Percentiles rank a stretch among this genome's conserved stretches.
Evolutionary conservation across 2,888 invertebrate genomes (phyloP).

Genomic region (Limnephilus lunatus): DNA sequence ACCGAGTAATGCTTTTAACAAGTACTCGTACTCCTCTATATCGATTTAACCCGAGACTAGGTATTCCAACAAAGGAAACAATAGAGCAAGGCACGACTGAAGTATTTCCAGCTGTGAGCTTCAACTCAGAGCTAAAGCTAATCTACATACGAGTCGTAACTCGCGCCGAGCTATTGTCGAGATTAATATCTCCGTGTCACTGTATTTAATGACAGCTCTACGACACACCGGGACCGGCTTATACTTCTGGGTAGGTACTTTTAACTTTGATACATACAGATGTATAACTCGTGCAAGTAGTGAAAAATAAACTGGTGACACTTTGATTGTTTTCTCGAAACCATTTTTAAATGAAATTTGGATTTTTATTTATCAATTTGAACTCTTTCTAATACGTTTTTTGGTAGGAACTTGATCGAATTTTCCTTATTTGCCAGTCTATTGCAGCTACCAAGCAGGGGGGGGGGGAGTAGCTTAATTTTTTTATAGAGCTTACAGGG

Average conservation of each 20-base stretch:
- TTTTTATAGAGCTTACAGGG: too few relatives aligned
- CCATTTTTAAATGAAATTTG: neutral
- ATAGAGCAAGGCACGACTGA: neutral
- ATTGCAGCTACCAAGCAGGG: too few relatives aligned
- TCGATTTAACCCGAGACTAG: conserved; percentile 10
- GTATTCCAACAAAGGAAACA: conserved; percentile 8
- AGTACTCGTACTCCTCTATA: neutral
- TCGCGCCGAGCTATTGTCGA: neutral
- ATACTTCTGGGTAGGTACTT: neutral
- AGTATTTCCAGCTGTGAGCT: conserved; percentile 2
- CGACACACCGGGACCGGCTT: neutral
- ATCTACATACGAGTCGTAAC: neutral
- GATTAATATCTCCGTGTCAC: neutral
- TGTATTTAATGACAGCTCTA: neutral
- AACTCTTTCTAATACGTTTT: too few relatives aligned
- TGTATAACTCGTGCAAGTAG: neutral
- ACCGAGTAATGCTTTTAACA: neutral
- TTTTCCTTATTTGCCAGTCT: too few relatives aligned
- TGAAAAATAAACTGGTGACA: neutral
- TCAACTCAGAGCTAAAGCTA: neutral
- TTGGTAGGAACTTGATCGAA: too few relatives aligned
- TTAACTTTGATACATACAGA: neutral
- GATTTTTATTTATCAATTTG: too few relatives aligned
- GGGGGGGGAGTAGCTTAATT: too few relatives aligned
- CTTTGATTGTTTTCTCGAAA: neutral